These are phyloP conservation scores for Gopherus evgoodei DNA, from an alignment of 2,113 vertebrate species.

Conservation along the genomic window DNA sequence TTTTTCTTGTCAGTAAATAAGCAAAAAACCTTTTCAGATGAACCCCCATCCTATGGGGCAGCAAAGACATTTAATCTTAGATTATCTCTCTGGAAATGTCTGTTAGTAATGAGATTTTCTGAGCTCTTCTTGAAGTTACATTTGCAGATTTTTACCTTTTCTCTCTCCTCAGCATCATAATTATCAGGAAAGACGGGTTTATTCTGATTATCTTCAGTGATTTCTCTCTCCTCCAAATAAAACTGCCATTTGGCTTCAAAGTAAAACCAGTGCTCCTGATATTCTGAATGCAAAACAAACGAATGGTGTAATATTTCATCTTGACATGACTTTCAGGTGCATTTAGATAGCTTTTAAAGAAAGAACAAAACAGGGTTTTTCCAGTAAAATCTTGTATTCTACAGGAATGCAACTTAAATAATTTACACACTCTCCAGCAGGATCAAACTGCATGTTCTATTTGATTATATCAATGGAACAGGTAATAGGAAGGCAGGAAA, in stretches of 20 bases:
- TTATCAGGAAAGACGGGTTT: constrained; percentile 84
- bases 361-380: background rate
- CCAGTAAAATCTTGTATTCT: background rate
- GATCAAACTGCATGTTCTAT: background rate
- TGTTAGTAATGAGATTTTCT: background rate
- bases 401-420: background rate
- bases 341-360: background rate
- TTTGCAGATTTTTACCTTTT: constrained; percentile 83
- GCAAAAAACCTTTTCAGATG: background rate
- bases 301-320: background rate
- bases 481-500: background rate
- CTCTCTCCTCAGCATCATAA: constrained; percentile 89
- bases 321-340: background rate
- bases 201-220: constrained; percentile 85
- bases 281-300: constrained; percentile 82
- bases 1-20: background rate
- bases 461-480: background rate
- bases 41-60: background rate
- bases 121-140: background rate
- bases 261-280: constrained; percentile 98
- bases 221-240: constrained; percentile 94
- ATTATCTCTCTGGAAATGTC: background rate
- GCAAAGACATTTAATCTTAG: background rate
- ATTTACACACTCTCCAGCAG: background rate
- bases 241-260: constrained; percentile 99